These are phyloP conservation scores for Eublepharis macularius DNA, from an alignment of 2,113 vertebrate genomes.

Conservation along the genomic window DNA sequence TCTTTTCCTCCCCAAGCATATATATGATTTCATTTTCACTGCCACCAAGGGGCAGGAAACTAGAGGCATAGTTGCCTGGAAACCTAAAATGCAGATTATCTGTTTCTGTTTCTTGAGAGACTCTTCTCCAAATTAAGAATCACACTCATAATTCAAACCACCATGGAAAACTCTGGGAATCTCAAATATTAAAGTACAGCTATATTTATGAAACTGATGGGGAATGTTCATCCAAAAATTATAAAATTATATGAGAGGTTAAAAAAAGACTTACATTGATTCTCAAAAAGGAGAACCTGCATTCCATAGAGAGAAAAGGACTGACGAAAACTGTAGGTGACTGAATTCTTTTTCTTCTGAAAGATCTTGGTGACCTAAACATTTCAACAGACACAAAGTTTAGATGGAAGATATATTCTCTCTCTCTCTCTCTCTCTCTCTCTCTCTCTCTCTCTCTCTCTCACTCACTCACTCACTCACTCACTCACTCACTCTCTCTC, in stretches of 20 bases:
- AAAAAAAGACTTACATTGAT: slow-evolving; percentile 87
- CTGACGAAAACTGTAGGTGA: slow-evolving; percentile 97
- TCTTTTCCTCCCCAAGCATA: not conserved
- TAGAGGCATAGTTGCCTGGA: not conserved
- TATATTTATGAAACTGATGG: not conserved
- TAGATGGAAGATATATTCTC: too few species aligned
- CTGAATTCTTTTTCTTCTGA: slow-evolving; percentile 98
- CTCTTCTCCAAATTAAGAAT: too few species aligned
- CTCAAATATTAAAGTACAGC: not conserved
- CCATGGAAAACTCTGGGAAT: too few species aligned
- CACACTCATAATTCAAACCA: too few species aligned
- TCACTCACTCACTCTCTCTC: too few species aligned
- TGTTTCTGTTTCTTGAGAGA: too few species aligned
- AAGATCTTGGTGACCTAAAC: slow-evolving; percentile 97
- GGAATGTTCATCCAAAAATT: not conserved
- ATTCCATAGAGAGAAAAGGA: slow-evolving; percentile 96
- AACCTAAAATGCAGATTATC: not conserved
- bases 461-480: too few species aligned
- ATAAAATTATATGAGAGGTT: not conserved
- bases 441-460: too few species aligned
- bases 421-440: too few species aligned
- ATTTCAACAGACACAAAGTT: slow-evolving; percentile 13
- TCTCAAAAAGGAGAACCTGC: slow-evolving; percentile 96
- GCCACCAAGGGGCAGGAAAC: not conserved
- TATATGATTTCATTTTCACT: not conserved